A percentile compares a stretch with the other conserved stretches of the same genome.
Conservation (phyloP, 2,888 invertebrate species). For the Plebejus melissa region DNA sequence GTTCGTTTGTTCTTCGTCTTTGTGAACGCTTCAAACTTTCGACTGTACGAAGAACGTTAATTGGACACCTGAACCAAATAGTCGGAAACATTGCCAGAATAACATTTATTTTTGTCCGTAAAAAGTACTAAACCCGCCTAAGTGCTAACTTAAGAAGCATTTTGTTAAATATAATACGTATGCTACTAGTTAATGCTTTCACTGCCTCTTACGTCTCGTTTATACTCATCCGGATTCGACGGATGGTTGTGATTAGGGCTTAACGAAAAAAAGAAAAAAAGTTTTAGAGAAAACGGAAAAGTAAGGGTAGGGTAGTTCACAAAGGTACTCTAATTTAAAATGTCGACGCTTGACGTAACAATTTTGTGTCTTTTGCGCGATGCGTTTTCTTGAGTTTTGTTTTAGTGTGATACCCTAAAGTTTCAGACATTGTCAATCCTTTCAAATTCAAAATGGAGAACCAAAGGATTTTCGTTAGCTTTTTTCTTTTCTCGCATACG, state of each 20-base stretch:
- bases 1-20: too few species aligned
- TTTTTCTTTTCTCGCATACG: conserved; percentile 30
- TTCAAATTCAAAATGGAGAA: conserved; percentile 9
- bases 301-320: background rate
- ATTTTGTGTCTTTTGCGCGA: too few species aligned
- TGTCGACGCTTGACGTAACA: too few species aligned
- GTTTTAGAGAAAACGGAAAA: background rate
- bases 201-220: conserved; percentile 3
- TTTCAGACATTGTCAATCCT: background rate
- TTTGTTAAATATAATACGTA: conserved; percentile 15
- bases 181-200: conserved; percentile 7
- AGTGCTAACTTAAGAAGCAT: conserved; percentile 23
- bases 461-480: conserved; percentile 17
- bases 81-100: conserved; percentile 15
- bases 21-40: too few species aligned
- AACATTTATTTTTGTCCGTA: conserved; percentile 15
- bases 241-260: background rate
- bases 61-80: background rate
- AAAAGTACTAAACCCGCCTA: conserved; percentile 24
- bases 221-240: background rate
- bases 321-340: too few species aligned
- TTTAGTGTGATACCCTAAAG: background rate
- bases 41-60: background rate
- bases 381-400: background rate
- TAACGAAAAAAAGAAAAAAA: background rate